A percentile compares a stretch with the other conserved stretches of the same genome.
Evolutionary conservation across 1,140 invertebrate genomes (phyloP).

Genomic region (Phymorhynchus buccinoides): DNA sequence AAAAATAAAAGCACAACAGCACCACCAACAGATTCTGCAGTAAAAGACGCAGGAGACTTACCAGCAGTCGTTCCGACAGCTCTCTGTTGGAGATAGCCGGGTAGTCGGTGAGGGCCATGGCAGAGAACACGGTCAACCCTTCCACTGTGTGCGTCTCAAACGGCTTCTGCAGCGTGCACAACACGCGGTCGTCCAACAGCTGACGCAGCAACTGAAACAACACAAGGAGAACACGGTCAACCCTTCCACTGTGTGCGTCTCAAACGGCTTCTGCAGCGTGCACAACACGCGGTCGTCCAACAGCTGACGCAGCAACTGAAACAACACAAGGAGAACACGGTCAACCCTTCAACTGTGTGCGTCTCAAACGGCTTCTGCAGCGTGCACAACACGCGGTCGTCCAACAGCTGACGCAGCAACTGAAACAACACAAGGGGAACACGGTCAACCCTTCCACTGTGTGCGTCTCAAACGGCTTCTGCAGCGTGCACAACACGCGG

Average conservation of each 20-base stretch:
- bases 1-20: not conserved
- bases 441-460: constrained; percentile 68
- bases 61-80: constrained; percentile 68
- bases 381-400: constrained; percentile 69
- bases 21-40: not conserved
- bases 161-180: constrained; percentile 70
- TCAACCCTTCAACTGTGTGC: constrained; percentile 68
- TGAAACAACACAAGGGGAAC: constrained; percentile 55
- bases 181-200: constrained; percentile 68
- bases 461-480: constrained; percentile 72
- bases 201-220: constrained; percentile 68
- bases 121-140: constrained; percentile 66
- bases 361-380: constrained; percentile 72
- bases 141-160: constrained; percentile 72
- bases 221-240: constrained; percentile 53
- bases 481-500: constrained; percentile 65
- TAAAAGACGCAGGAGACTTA: constrained; percentile 41
- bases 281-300: constrained; percentile 70
- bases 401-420: constrained; percentile 70
- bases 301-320: constrained; percentile 69
- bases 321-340: constrained; percentile 54
- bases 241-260: constrained; percentile 69
- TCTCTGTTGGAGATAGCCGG: constrained; percentile 57
- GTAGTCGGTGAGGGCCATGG: constrained; percentile 68
- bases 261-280: constrained; percentile 71